Evolutionary conservation across 2,888 invertebrate species (phyloP).

Genomic region (Agrilus mali): DNA sequence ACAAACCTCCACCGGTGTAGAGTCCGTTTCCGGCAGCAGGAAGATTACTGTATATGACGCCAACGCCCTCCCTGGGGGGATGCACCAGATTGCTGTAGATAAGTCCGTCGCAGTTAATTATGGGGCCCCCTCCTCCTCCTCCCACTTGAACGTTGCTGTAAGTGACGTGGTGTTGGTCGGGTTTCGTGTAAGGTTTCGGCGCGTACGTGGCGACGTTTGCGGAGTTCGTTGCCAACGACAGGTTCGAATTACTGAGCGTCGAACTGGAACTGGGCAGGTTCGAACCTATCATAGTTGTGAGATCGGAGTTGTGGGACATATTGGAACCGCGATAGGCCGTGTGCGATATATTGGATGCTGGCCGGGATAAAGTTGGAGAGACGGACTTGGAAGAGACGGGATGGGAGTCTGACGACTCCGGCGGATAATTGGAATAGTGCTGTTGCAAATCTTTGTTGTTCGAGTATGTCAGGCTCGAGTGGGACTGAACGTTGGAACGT

Average conservation of each 20-base stretch:
- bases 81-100: conserved; percentile 43
- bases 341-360: too few species aligned
- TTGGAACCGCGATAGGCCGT: conserved; percentile 2
- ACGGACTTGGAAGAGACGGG: not conserved
- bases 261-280: conserved; percentile 9
- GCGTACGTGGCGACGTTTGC: conserved; percentile 11
- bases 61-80: conserved; percentile 29
- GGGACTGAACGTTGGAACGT: conserved; percentile 19
- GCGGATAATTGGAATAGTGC: conserved; percentile 7
- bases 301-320: conserved; percentile 6
- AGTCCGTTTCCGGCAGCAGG: conserved; percentile 15
- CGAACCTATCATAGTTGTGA: conserved; percentile 4
- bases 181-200: conserved; percentile 22
- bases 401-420: not conserved
- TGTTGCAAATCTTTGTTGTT: conserved; percentile 5
- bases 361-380: too few species aligned
- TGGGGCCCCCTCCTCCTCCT: conserved; percentile 22
- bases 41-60: conserved; percentile 46
- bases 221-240: conserved; percentile 4
- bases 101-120: conserved; percentile 35
- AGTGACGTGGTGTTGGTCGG: conserved; percentile 22
- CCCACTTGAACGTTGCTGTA: conserved; percentile 29
- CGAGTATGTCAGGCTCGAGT: conserved; percentile 17
- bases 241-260: conserved; percentile 1
- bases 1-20: conserved; percentile 25